Base-by-base conservation (phyloP, 2,113 vertebrate genomes). In the Noturus placidus region DNA sequence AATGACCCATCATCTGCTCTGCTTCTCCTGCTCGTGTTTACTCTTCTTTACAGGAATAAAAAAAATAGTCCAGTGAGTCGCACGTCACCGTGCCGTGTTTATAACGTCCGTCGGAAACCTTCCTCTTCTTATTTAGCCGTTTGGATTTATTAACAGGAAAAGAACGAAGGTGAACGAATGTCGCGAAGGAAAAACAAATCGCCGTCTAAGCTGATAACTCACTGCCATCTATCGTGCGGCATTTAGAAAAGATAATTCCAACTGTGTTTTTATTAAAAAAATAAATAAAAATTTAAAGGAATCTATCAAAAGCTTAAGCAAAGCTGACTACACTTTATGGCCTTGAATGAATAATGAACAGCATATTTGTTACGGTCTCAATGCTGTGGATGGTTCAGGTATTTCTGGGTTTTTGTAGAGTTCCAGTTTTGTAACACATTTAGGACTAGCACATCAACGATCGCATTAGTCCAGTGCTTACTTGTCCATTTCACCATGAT, bases 21-120 rank as follows among this genome's bases (percentile, higher is more conserved):
- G 67, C 56, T 67, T 91, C 79, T 77, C 87, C 89, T 74, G 7
- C 17, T 65, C 10, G 17, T 92, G 89, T 92, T 92, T 90, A 90
- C 70, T 85, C 80, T 86, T 25, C 65, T 74, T 83, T 46, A 57
- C 65, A 88, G 54, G 85, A 77, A 50, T 54, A 72, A 72, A 65
- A 65, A 50, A 91, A 88, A 85, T 6, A 76, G 50, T 88, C 82
- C 76, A 38, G 81, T 76, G 14, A 17, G 19, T 0, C 84, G 76
- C 13, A 85, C 81, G 81, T 87, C 86, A 85, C 52, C 50, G 9
- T 33, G 84, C 69, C 42, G 30, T 87, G 87, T 91, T 92, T 91
- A 89, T 87, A 88, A 83, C 56, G 27, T 17, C 81, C n/a, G 54
- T 79, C 61, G 67, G 90, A 92, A 91, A 87, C 1, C 30, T 84